These are phyloP conservation scores for Netelia virgata DNA, from an alignment of 2,888 invertebrate species.

Conservation along the genomic window DNA sequence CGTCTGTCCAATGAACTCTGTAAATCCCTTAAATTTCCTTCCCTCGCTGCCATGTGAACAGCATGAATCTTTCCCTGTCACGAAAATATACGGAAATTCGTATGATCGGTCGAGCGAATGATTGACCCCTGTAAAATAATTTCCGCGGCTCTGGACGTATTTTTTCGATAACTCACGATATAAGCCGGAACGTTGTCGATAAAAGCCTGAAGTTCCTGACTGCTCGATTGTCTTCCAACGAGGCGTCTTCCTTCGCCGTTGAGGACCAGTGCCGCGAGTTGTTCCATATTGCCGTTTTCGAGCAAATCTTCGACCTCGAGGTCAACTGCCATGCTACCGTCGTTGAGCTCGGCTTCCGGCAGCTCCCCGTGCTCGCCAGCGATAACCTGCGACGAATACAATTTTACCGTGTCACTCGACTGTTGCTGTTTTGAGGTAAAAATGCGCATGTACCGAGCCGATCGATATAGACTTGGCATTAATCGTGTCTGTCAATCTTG, in stretches of 20 bases:
- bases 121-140: neutral
- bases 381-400: conserved; percentile 75
- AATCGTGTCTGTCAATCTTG: conserved; percentile 76
- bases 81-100: neutral
- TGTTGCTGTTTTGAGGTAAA: conserved; percentile 60
- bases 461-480: conserved; percentile 76
- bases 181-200: conserved; percentile 94
- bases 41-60: conserved; percentile 94
- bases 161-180: conserved; percentile 87
- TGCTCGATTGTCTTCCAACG: conserved; percentile 89
- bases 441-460: conserved; percentile 74
- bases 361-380: conserved; percentile 78
- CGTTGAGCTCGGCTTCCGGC: conserved; percentile 77
- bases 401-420: no score
- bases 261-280: conserved; percentile 94
- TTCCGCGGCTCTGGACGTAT: neutral
- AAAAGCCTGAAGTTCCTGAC: conserved; percentile 94
- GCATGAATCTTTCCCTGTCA: conserved; percentile 94
- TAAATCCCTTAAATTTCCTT: conserved; percentile 93
- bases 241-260: conserved; percentile 94
- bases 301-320: conserved; percentile 89
- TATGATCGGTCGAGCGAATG: no score
- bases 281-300: conserved; percentile 93
- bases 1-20: conserved; percentile 95
- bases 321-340: conserved; percentile 84